Conservation (phyloP, 2,797 vertebrate species). For the Labroides dimidiatus region DNA sequence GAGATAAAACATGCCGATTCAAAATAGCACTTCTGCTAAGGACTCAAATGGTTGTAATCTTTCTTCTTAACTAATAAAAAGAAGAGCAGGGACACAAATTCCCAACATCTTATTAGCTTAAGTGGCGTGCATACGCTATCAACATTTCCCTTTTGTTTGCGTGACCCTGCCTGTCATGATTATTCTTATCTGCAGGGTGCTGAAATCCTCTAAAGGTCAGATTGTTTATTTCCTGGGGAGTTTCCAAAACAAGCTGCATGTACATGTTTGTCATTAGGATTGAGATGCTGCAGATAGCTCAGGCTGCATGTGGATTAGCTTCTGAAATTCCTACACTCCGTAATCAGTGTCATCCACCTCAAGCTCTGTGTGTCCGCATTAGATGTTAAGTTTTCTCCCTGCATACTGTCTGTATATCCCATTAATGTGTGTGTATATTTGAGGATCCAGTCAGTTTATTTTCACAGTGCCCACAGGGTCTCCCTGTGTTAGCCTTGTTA, state of each 20-base stretch:
- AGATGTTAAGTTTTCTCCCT: constrained; percentile 19
- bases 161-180: constrained; percentile 36
- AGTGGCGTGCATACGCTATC: constrained; percentile 18
- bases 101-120: constrained; percentile 1
- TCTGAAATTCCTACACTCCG: constrained; percentile 52
- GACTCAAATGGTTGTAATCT: too few relatives aligned
- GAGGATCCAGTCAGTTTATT: constrained; percentile 56
- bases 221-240: constrained; percentile 46
- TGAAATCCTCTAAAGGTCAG: constrained; percentile 53
- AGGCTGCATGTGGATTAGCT: constrained; percentile 35
- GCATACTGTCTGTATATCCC: constrained; percentile 27
- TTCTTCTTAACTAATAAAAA: too few relatives aligned
- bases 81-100: constrained; percentile 32
- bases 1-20: constrained; percentile 42
- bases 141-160: constrained; percentile 43
- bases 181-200: constrained; percentile 54
- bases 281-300: constrained; percentile 61
- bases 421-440: constrained; percentile 42
- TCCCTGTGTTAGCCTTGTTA: constrained; percentile 46
- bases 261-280: constrained; percentile 48
- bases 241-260: constrained; percentile 40
- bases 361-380: constrained; percentile 18
- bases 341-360: constrained; percentile 48
- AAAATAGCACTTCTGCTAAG: constrained; percentile 11
- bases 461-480: constrained; percentile 35